Evolutionary conservation across 2,113 vertebrate species (phyloP).

Genomic region (Gymnobelideus leadbeateri): DNA sequence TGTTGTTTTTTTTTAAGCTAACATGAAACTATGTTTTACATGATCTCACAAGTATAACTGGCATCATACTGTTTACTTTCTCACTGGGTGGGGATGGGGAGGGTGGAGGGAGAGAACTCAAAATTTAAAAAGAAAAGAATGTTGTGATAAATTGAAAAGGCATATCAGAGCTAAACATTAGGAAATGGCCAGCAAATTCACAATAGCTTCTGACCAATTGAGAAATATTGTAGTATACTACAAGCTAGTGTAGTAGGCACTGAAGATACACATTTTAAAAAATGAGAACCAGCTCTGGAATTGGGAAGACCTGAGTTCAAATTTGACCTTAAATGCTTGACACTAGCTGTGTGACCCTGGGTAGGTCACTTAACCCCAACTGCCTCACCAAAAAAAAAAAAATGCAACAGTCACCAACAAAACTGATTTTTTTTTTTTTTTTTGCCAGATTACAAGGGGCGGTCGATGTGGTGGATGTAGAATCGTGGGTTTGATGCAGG

Average conservation of each 20-base stretch:
- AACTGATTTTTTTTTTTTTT: neutral
- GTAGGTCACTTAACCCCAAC: too few species aligned
- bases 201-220: neutral
- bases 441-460: neutral
- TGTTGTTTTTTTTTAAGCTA: neutral
- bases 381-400: too few species aligned
- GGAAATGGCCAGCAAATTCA: neutral
- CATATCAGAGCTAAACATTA: neutral
- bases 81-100: neutral
- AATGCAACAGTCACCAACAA: neutral
- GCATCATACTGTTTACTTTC: neutral
- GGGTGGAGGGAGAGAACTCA: too few species aligned
- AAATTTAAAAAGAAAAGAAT: neutral
- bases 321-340: too few species aligned
- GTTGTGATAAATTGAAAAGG: neutral
- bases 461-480: too few species aligned
- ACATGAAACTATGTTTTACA: neutral
- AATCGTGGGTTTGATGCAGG: too few species aligned
- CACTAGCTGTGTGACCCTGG: too few species aligned
- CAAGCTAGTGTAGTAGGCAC: too few species aligned
- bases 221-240: neutral
- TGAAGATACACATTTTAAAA: neutral
- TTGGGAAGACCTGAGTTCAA: too few species aligned
- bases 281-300: too few species aligned
- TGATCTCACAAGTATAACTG: neutral